Percentiles rank a stretch among this genome's conserved stretches.
Evolutionary conservation across 2,888 invertebrate species (phyloP).

Genomic region (Torymus texanus): DNA sequence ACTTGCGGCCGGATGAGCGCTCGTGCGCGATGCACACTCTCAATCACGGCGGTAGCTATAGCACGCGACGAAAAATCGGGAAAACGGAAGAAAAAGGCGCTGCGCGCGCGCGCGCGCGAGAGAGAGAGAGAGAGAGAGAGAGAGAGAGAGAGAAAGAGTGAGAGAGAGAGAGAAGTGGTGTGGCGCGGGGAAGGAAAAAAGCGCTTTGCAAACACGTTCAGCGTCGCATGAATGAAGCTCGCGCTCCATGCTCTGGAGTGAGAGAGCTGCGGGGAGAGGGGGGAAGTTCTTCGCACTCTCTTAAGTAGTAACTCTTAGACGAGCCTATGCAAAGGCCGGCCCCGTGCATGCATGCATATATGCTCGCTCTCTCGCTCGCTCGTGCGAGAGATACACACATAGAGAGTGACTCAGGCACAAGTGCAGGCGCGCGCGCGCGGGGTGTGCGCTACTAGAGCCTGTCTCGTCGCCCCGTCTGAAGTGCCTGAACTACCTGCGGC

Average conservation of each 20-base stretch:
- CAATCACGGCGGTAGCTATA: not conserved
- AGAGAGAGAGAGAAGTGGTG: conserved; percentile 6
- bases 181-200: conserved; percentile 34
- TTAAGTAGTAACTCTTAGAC: conserved; percentile 56
- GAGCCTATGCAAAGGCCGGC: conserved; percentile 36
- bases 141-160: too few species aligned
- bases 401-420: not conserved
- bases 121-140: too few species aligned
- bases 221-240: conserved; percentile 41
- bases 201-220: conserved; percentile 55
- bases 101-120: too few species aligned
- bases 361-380: conserved; percentile 31
- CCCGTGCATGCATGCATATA: not conserved
- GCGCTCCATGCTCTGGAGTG: not conserved
- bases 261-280: conserved; percentile 1
- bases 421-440: conserved; percentile 50
- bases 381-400: conserved; percentile 24
- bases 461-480: conserved; percentile 64
- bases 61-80: conserved; percentile 34
- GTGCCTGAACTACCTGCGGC: conserved; percentile 61
- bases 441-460: conserved; percentile 55
- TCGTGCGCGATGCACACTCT: not conserved
- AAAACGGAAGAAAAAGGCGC: conserved; percentile 26
- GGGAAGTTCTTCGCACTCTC: conserved; percentile 53
- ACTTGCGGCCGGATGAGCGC: not conserved